A percentile compares a stretch with the other conserved stretches of the same genome.
These are phyloP conservation scores for Crotalus tigris DNA, from an alignment of 2,113 vertebrate species.

Conservation along the genomic window DNA sequence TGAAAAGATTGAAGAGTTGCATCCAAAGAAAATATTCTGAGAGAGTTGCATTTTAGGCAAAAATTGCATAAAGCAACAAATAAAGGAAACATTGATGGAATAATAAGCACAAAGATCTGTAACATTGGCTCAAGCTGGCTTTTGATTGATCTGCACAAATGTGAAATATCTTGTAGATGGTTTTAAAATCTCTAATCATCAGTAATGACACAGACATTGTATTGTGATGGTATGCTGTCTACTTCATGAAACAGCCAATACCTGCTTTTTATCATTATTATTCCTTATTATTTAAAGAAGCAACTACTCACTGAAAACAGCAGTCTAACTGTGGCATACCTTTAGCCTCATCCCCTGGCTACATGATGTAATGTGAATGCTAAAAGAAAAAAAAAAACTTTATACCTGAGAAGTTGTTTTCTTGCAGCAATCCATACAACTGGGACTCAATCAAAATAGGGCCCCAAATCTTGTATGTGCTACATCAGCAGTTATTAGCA, in stretches of 20 bases:
- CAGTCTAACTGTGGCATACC: neutral
- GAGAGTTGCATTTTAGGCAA: too few relatives aligned
- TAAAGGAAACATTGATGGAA: too few relatives aligned
- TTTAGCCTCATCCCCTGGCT: neutral
- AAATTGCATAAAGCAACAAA: too few relatives aligned
- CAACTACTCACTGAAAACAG: neutral
- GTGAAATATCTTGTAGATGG: neutral
- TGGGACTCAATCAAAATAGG: neutral
- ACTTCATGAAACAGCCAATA: neutral
- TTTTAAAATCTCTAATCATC: neutral
- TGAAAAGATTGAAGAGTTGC: too few relatives aligned
- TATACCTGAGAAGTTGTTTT: neutral
- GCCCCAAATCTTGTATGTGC: too few relatives aligned
- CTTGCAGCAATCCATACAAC: too few relatives aligned
- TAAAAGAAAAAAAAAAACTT: neutral
- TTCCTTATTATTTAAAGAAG: neutral
- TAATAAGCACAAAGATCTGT: too few relatives aligned
- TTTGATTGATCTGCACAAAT: too few relatives aligned
- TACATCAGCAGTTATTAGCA: too few relatives aligned
- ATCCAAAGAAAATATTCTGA: too few relatives aligned
- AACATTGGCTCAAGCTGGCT: too few relatives aligned
- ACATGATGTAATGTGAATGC: neutral
- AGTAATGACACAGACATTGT: neutral
- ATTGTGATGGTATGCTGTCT: neutral
- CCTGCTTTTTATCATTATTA: neutral